Base-by-base conservation (phyloP, 2,888 invertebrate genomes). In the Caradrina kadenii region DNA sequence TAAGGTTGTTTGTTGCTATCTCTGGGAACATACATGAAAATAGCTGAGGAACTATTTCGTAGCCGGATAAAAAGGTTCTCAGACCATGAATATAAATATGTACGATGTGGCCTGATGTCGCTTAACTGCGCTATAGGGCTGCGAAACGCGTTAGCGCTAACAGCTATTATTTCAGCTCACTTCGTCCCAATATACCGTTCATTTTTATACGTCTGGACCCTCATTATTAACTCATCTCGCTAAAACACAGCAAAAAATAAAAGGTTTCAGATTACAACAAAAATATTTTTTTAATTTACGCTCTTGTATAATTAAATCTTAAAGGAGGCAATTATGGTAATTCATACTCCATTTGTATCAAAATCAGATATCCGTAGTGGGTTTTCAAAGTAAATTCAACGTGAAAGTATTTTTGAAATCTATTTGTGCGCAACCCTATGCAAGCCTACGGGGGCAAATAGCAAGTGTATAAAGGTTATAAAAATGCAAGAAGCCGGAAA, bases 1-100 rank as follows among this genome's bases (percentile, higher is more conserved):
- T 92, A 93, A 91, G 93, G 92, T 92, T 93, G 93, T 94, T 94
- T 94, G 93, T 93, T 93, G 91, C 90, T 93, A 92, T 93, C 90
- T 90, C 88, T 89, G 87, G 86, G 87, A 91, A 90, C 92, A 92
- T 91, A 92, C 88, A 93, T 89, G 92, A 91, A 89, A 92, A 93
- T 92, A 85, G 90, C 90, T 88, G 85, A 87, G 86, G 89, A 92
- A 93, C 93, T 93, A 93, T 94, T 93, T 89, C 87, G 86, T 86
- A 85, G 90, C 86, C 85, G 90, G 90, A 91, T 91, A 90, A 91
- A 92, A 92, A 91, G 92, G 92, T 92, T 91, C 90, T 90, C 88
- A 88, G 84, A 88, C 91, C 88, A 92, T 93, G 92, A 93, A 94
- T 94, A 93, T 92, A 93, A 94, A 94, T 91, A 93, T 90, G 86